These are phyloP conservation scores for Gasterosteus nipponicus DNA, from an alignment of 2,113 vertebrate genomes.

Conservation along the genomic window DNA sequence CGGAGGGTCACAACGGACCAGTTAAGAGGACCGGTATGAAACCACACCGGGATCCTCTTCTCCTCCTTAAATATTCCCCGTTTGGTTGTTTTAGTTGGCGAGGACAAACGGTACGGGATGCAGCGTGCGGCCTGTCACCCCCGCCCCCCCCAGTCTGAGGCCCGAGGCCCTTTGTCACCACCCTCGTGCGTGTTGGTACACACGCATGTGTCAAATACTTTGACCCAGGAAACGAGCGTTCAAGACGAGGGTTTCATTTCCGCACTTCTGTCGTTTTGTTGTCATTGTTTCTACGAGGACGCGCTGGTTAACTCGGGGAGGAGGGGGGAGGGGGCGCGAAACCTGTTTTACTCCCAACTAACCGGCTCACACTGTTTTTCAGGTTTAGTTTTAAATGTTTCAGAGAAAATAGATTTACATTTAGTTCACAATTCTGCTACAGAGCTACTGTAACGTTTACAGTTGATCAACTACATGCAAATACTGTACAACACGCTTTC, in stretches of 20 bases:
- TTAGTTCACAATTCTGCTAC: constrained; percentile 68
- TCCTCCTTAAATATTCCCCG: constrained; percentile 43
- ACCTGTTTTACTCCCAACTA: constrained; percentile 11
- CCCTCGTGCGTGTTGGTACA: background rate
- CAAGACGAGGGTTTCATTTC: background rate
- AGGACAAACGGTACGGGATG: constrained; percentile 20
- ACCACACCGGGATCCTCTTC: constrained; percentile 49
- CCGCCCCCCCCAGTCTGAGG: too few species aligned
- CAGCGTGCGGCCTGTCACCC: constrained; percentile 14
- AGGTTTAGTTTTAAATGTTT: constrained; percentile 56
- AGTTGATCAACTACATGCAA: constrained; percentile 77
- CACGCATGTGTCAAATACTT: background rate
- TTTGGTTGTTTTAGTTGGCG: constrained; percentile 23
- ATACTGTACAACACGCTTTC: constrained; percentile 62
- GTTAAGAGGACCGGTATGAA: constrained; percentile 51
- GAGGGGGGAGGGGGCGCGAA: background rate
- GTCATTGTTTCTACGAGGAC: too few species aligned
- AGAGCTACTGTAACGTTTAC: constrained; percentile 75
- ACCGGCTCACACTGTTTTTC: constrained; percentile 36
- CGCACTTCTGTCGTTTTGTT: background rate
- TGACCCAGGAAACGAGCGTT: background rate
- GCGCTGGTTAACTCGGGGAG: background rate
- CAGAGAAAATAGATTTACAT: constrained; percentile 70
- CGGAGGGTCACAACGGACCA: constrained; percentile 26
- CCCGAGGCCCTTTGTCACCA: background rate